phyloP scores from a whole-genome alignment of 2,113 vertebrate genomes.

The Oxygymnocypris stewartii region DNA sequence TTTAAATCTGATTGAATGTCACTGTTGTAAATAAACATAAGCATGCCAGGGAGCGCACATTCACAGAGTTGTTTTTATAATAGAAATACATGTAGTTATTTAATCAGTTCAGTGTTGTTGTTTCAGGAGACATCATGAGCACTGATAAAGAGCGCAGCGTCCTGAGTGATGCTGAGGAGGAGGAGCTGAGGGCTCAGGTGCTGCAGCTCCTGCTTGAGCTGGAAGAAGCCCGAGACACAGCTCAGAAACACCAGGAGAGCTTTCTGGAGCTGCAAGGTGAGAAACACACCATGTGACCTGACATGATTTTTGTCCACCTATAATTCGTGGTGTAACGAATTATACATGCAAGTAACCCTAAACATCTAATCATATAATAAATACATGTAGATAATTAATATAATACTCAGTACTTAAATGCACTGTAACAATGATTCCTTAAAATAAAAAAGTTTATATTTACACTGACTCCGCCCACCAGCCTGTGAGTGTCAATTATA shows the following conservation, averaged over 20 bases:
- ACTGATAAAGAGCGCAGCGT: constrained; percentile 75
- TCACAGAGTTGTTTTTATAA: neutral
- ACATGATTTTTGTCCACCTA: neutral
- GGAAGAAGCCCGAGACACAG: constrained; percentile 80
- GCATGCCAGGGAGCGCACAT: neutral
- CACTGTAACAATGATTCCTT: no score
- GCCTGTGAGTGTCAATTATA: no score
- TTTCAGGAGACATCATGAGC: constrained; percentile 70
- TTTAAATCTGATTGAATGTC: neutral
- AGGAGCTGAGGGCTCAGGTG: constrained; percentile 83
- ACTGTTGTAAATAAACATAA: neutral
- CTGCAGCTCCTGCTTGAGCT: constrained; percentile 85
- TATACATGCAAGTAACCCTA: no score
- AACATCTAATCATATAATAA: no score
- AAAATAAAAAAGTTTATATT: no score
- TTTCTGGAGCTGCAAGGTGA: constrained; percentile 86
- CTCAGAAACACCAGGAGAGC: constrained; percentile 83
- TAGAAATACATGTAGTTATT: neutral
- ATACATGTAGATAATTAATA: no score
- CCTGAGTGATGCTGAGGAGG: constrained; percentile 66
- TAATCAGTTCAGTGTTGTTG: neutral
- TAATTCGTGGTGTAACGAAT: no score
- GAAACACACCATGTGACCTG: constrained; percentile 21
- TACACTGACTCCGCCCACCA: no score
- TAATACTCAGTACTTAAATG: no score